Evolutionary conservation across 2,113 vertebrate species (phyloP).

Genomic region (Mesoclemmys tuberculata): DNA sequence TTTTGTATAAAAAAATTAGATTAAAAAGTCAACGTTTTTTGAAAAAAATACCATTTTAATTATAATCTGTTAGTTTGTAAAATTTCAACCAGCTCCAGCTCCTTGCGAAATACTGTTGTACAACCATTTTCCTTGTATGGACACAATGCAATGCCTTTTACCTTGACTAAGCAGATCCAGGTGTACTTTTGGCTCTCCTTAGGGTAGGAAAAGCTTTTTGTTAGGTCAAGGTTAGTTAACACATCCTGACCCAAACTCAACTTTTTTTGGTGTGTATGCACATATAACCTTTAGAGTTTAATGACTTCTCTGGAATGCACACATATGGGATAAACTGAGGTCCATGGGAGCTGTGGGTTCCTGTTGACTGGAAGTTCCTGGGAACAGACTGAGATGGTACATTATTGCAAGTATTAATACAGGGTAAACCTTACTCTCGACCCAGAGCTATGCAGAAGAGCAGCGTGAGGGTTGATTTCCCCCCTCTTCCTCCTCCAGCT

Average conservation of each 20-base stretch:
- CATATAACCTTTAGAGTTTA: neutral
- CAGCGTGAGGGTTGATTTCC: neutral
- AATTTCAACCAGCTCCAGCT: neutral
- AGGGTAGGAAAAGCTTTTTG: neutral
- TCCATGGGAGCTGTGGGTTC: neutral
- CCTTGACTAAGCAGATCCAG: neutral
- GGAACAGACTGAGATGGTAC: neutral
- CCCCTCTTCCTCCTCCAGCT: slow-evolving; percentile 99
- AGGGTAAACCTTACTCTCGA: neutral
- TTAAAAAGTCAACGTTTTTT: neutral
- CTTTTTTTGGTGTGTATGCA: neutral
- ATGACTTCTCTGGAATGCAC: neutral
- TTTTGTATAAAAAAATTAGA: neutral
- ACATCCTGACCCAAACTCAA: neutral
- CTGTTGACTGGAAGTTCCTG: neutral
- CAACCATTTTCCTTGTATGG: neutral
- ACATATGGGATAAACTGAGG: neutral
- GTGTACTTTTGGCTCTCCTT: neutral
- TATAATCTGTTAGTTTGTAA: neutral
- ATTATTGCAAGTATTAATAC: neutral
- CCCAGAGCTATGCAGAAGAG: neutral
- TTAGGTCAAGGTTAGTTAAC: neutral
- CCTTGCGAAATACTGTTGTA: neutral
- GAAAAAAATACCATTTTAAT: neutral
- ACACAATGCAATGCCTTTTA: neutral